A percentile compares a stretch with the other conserved stretches of the same genome.
These are phyloP conservation scores for Danio tinwini DNA, from an alignment of 2,797 vertebrate species.

Conservation along the genomic window DNA sequence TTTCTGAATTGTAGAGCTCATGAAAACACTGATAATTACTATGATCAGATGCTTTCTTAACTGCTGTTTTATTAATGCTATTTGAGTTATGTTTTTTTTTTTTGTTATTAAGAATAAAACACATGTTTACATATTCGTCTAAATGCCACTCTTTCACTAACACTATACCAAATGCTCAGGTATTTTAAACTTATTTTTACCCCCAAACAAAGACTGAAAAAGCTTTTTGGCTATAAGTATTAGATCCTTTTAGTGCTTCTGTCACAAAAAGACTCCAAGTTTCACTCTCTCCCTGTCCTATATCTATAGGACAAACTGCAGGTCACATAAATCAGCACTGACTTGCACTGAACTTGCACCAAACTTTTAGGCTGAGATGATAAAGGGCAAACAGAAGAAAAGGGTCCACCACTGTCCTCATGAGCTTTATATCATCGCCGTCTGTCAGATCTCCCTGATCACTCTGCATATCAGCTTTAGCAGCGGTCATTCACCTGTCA, in stretches of 20 bases:
- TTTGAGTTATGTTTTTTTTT: too few species aligned
- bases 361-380: conserved; percentile 52
- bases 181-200: too few species aligned
- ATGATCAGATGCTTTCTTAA: too few species aligned
- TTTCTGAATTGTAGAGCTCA: too few species aligned
- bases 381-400: conserved; percentile 53
- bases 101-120: neutral
- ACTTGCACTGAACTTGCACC: conserved; percentile 42
- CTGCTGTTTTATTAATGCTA: too few species aligned
- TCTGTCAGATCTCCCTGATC: conserved; percentile 69
- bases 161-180: too few species aligned
- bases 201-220: too few species aligned
- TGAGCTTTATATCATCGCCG: conserved; percentile 65
- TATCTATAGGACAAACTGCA: conserved; percentile 23
- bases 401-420: conserved; percentile 42
- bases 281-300: conserved; percentile 12
- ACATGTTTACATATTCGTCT: neutral
- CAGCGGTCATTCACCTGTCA: conserved; percentile 51
- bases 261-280: conserved; percentile 23
- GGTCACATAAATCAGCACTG: conserved; percentile 51
- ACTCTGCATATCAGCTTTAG: conserved; percentile 59
- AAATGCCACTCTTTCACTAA: too few species aligned
- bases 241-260: conserved; percentile 9
- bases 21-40: too few species aligned
- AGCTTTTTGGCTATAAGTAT: too few species aligned